Base-by-base conservation (phyloP, 2,888 invertebrate genomes). In the Aelia acuminata region DNA sequence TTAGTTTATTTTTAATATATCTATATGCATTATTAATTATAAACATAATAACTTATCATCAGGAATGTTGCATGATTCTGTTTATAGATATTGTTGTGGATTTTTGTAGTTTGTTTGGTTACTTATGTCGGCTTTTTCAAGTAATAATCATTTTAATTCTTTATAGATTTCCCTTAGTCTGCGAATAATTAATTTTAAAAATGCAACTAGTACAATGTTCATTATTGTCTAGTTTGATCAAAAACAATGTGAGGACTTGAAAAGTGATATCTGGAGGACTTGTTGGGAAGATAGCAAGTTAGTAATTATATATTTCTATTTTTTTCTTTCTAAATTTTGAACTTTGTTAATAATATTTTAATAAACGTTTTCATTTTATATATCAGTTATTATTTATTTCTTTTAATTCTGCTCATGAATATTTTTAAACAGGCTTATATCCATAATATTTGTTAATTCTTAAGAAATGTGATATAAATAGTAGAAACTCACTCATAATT, bases 281-380 rank as follows among this genome's bases (percentile, higher is more conserved):
- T 70, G 63, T 70, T 80, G 80, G 80, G 80, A 80, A 43, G 80
- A 80, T 80, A 80, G 43, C 80, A 43, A 80, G 80, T 80, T 80
- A 80, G 80, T 80, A 80, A 80, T 43, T 80, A 43, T n/a, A 35
- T 47, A 80, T n/a, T 70, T 70, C 8, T 57, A 26, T 26, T 20
- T 8, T 10, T 31, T 70, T 70, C 31, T 70, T 35, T 31, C 63
- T 18, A 70, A 70, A 70, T 35, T 70, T 35, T 70, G 31, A 26
- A 26, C 35, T 20, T 70, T n/a, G 2, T 35, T 31, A 35, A 43
- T 10, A 43, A 7, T 70, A 70, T 63, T 31, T 26, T 31, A 31
- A 31, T 31, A 20, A 70, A 35, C 8, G 15, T 57, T 2, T 57
- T 10, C 1, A 57, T 26, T 57, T 26, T 10, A n/a, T 20, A 26